Evolutionary conservation across 2,113 vertebrate genomes (phyloP).

Genomic region (Uropsilus gracilis): DNA sequence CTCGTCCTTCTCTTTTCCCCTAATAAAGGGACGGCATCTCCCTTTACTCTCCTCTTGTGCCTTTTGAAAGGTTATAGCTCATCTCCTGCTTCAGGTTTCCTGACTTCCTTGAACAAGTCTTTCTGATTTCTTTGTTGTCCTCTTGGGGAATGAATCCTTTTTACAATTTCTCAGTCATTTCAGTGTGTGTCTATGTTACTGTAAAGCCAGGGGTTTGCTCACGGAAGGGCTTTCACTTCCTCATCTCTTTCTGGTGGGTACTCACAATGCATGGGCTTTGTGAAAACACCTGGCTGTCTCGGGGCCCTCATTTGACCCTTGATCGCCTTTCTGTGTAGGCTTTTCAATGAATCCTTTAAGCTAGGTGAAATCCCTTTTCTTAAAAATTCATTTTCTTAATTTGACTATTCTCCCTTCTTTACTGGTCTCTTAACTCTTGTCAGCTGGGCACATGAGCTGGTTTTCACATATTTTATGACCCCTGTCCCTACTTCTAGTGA

Average conservation of each 20-base stretch:
- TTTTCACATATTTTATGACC: neutral
- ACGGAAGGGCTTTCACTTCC: neutral
- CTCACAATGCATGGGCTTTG: neutral
- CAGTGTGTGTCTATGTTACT: neutral
- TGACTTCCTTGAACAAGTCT: neutral
- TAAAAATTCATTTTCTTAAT: constrained; percentile 53
- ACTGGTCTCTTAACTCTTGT: neutral
- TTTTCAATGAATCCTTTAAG: constrained; percentile 44
- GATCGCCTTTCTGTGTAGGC: neutral
- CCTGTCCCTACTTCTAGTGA: neutral
- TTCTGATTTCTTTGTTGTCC: neutral
- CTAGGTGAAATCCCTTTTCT: constrained; percentile 34
- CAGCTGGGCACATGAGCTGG: neutral
- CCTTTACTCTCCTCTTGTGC: neutral
- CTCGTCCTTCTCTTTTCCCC: neutral
- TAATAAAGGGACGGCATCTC: constrained; percentile 16
- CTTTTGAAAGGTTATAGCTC: neutral
- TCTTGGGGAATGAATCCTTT: neutral
- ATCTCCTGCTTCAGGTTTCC: neutral
- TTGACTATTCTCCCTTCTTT: neutral
- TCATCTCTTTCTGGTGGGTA: neutral
- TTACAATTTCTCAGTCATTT: neutral
- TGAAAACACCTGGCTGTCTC: neutral
- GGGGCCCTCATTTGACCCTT: neutral
- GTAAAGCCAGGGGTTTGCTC: neutral